Percentiles rank a stretch among this genome's conserved stretches.
These are phyloP conservation scores for Dinoponera quadriceps DNA, from an alignment of 1,140 invertebrate genomes.

Conservation along the genomic window DNA sequence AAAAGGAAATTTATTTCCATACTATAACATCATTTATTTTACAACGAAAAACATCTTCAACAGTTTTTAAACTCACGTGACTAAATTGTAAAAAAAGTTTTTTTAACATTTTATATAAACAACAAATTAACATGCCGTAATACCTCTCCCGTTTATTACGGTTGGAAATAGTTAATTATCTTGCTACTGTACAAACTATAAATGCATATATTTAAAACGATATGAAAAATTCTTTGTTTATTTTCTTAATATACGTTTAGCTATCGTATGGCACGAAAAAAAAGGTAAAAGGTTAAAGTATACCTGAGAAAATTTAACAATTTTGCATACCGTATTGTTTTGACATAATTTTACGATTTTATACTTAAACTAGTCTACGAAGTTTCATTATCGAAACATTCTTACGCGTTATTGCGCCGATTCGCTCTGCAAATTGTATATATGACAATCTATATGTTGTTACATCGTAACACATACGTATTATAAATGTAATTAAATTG, in stretches of 20 bases:
- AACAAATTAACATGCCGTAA: conserved; percentile 5
- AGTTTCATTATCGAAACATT: not conserved
- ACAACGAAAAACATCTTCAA: conserved; percentile 12
- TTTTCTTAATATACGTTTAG: not conserved
- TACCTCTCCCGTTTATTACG: conserved; percentile 24
- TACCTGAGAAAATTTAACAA: conserved; percentile 32
- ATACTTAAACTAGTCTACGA: not conserved
- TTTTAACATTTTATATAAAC: not conserved
- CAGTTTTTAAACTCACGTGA: not conserved
- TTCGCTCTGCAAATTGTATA: not conserved
- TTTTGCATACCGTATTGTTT: not conserved
- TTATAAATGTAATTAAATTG: not conserved
- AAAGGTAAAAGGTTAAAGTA: conserved; percentile 6
- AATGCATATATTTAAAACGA: not conserved
- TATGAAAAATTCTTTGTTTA: conserved; percentile 16
- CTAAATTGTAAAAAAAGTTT: conserved; percentile 9
- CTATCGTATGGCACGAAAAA: conserved; percentile 37
- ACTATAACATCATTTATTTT: conserved; percentile 33
- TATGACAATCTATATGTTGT: not conserved
- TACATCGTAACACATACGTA: not conserved
- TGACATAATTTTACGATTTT: not conserved
- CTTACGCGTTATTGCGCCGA: not conserved
- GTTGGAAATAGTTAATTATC: conserved; percentile 1
- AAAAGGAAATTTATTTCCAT: not conserved
- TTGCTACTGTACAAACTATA: not conserved